Percentiles rank a stretch among this genome's conserved stretches.
Conservation (phyloP, 2,113 vertebrate species). For the Orthochromis indermauri region DNA sequence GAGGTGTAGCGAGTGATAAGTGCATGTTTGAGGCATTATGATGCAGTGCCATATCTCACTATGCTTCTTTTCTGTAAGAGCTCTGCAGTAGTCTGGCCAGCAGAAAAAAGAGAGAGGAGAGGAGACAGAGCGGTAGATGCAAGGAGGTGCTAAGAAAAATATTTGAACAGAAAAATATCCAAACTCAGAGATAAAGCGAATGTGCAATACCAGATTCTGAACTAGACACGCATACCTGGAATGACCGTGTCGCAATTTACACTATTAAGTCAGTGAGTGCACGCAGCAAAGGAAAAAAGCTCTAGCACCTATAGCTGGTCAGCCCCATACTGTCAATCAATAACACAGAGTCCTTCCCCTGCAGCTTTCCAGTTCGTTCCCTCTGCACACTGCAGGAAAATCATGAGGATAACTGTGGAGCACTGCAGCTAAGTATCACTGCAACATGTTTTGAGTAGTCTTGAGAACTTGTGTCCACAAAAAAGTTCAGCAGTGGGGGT, state of each 20-base stretch:
- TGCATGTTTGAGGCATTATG: conserved; percentile 49
- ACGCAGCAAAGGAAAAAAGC: conserved; percentile 7
- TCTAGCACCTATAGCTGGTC: background rate
- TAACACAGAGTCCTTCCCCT: conserved; percentile 29
- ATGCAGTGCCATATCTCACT: conserved; percentile 66
- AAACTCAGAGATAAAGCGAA: background rate
- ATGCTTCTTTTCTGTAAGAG: conserved; percentile 51
- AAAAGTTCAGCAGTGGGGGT: background rate
- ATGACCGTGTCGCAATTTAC: background rate
- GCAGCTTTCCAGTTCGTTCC: conserved; percentile 3
- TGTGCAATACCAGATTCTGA: background rate
- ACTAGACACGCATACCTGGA: background rate
- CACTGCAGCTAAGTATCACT: background rate
- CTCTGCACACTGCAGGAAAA: conserved; percentile 23
- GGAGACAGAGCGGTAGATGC: background rate
- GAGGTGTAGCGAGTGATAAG: conserved; percentile 30
- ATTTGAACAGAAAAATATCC: background rate
- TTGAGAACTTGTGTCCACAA: background rate
- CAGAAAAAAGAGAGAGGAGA: background rate
- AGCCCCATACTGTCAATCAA: conserved; percentile 50
- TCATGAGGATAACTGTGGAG: background rate
- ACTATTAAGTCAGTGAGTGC: background rate
- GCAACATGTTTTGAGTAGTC: background rate
- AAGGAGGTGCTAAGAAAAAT: background rate
- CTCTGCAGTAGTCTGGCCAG: conserved; percentile 51